Base-by-base conservation (phyloP, 1,140 invertebrate genomes). In the Phortica variegata region DNA sequence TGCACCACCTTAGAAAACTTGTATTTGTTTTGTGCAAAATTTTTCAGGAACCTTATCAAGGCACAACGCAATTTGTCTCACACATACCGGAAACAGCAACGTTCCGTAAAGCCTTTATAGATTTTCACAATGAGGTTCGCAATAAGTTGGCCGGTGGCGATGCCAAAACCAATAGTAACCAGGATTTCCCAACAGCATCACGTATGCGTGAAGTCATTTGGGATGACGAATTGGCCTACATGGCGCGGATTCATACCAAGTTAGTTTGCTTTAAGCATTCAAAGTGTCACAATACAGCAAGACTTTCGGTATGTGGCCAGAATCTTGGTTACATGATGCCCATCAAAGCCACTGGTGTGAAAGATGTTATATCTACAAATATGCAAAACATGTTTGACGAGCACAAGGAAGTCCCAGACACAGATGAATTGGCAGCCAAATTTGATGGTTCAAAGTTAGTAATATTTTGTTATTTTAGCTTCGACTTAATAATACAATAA, bases 191-290 rank as follows among this genome's bases (percentile, higher is more conserved):
- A 2, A 7, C 23, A 13, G 66, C 66, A 5, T 32, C 15, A n/a
- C 59, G 65, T 10, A 65, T 71, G 61, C 59, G 66, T 0, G 40
- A 43, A 16, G 10, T 71, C 1, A 52, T 65, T 8, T 71, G 66
- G 66, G 66, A 71, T 23, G 17, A 13, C 6, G 66, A 71, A 19
- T 34, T 71, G 26, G 60, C 39, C 3, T 65, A 56, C 47, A 43
- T 52, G 34, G 59, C 65, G 3, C 49, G 55, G 7, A 39, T 26
- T 1, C 65, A 69, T 17, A 52, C 56, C 4, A 15, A 47, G 0
- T 54, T 49, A 4, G 60, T 63, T 2, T 59, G 56, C 3, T 57
- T 59, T 10, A 56, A 31, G 21, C 60, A 63, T 18, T 33, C 53
- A 7, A 15, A 43, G 13, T 63, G 60, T 20, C 52, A 58, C 10